Evolutionary conservation across 2,888 invertebrate species (phyloP).

Genomic region (Zygaena filipendulae): DNA sequence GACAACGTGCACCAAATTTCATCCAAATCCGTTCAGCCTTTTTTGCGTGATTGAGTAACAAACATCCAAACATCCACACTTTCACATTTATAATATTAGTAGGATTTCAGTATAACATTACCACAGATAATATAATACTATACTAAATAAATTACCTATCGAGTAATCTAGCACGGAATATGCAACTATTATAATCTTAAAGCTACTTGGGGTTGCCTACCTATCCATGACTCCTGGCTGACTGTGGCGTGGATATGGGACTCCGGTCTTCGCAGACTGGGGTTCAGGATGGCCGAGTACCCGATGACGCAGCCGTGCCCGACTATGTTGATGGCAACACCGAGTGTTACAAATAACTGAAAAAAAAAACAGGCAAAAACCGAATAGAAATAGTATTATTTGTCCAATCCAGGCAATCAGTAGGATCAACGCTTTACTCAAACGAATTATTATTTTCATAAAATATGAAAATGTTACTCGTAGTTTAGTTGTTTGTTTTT

Average conservation of each 20-base stretch:
- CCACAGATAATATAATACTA: too few species aligned
- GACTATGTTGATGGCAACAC: constrained; percentile 43
- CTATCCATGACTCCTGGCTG: constrained; percentile 70
- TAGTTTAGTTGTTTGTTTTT: too few species aligned
- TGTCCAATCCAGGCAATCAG: too few species aligned
- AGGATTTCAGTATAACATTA: too few species aligned
- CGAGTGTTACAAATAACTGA: constrained; percentile 50
- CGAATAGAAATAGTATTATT: too few species aligned
- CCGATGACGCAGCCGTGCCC: constrained; percentile 61
- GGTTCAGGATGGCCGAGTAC: constrained; percentile 70
- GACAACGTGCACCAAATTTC: background rate
- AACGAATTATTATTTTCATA: too few species aligned
- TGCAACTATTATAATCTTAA: background rate
- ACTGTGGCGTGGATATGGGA: constrained; percentile 49
- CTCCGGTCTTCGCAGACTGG: constrained; percentile 50
- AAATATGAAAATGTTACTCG: too few species aligned
- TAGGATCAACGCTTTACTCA: too few species aligned
- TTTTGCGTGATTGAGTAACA: too few species aligned
- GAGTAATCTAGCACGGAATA: background rate
- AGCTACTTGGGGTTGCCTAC: constrained; percentile 28
- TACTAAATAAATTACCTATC: background rate
- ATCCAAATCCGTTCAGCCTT: too few species aligned
- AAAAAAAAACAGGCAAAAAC: constrained; percentile 20
- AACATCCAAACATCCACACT: too few species aligned
- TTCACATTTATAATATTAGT: too few species aligned